A percentile compares a stretch with the other conserved stretches of the same genome.
Conservation (phyloP, 1,140 invertebrate species). For the Magallana angulata region DNA sequence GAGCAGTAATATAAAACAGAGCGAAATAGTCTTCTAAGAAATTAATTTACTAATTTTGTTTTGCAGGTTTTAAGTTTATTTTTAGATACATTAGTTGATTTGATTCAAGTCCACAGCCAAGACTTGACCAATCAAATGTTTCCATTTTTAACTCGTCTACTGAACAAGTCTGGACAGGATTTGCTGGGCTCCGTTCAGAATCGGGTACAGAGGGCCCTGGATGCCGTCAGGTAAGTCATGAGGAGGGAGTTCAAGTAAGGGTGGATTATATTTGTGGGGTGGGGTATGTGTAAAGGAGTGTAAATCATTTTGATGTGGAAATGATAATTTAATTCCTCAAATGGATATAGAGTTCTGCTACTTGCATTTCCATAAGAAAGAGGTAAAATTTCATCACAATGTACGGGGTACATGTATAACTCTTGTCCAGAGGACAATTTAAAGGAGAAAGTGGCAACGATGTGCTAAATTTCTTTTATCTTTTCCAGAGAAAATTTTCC, state of each 20-base stretch:
- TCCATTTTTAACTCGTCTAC: conserved; percentile 87
- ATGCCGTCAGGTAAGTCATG: conserved; percentile 87
- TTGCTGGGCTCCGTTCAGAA: conserved; percentile 92
- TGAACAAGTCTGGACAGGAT: conserved; percentile 94
- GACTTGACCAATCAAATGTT: conserved; percentile 95
- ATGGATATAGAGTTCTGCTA: too few species aligned
- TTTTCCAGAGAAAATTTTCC: conserved; percentile 83
- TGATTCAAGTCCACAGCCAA: conserved; percentile 90
- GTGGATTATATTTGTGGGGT: too few species aligned
- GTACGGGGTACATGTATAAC: too few species aligned
- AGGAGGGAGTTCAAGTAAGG: not conserved
- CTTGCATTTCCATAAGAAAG: too few species aligned
- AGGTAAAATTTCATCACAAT: too few species aligned
- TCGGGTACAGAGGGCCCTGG: conserved; percentile 92
- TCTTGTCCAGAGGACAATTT: too few species aligned
- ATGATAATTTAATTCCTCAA: too few species aligned
- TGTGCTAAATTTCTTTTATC: not conserved
- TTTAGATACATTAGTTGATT: conserved; percentile 93
- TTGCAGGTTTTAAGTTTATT: conserved; percentile 91
- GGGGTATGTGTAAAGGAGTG: too few species aligned
- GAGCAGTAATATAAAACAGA: not conserved
- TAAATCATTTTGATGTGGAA: too few species aligned
- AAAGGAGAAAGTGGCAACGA: too few species aligned
- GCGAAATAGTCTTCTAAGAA: not conserved
- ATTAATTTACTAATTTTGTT: not conserved